Conservation (phyloP, 2,113 vertebrate genomes). For the Fregata magnificens region DNA sequence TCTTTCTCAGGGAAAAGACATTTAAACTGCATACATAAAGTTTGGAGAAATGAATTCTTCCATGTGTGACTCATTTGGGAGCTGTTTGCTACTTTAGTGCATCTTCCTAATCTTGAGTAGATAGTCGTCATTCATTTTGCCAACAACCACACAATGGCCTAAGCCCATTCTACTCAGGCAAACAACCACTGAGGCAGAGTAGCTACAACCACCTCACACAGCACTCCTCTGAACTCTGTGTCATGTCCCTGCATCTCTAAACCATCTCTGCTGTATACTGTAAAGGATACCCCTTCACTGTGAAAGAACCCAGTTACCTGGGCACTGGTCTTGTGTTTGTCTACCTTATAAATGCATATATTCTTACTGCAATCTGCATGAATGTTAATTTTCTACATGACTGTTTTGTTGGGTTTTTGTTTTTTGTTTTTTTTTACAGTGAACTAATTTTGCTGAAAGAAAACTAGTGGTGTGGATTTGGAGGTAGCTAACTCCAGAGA, state of each 20-base stretch:
- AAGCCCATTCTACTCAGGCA: neutral
- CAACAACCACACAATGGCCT: neutral
- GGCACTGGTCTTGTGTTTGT: neutral
- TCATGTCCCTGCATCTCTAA: neutral
- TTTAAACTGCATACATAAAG: neutral
- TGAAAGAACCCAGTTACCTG: neutral
- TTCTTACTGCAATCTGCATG: neutral
- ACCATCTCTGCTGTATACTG: neutral
- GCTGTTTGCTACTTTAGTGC: neutral
- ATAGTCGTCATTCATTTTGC: neutral
- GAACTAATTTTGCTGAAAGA: neutral
- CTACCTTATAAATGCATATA: neutral
- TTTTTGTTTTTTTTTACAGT: neutral
- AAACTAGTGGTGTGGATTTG: neutral
- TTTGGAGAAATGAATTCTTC: neutral
- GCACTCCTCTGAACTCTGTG: neutral
- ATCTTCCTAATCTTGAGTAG: neutral
- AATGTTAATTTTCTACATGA: neutral
- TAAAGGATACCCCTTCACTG: neutral
- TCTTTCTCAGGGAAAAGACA: neutral
- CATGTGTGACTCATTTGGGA: neutral
- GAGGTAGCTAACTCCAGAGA: neutral
- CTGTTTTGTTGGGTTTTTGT: rapidly evolving
- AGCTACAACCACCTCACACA: neutral
- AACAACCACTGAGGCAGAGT: neutral